Percentiles rank a stretch among this genome's conserved stretches.
Conservation (phyloP, 2,797 vertebrate genomes). For the Chaetophractus vellerosus region DNA sequence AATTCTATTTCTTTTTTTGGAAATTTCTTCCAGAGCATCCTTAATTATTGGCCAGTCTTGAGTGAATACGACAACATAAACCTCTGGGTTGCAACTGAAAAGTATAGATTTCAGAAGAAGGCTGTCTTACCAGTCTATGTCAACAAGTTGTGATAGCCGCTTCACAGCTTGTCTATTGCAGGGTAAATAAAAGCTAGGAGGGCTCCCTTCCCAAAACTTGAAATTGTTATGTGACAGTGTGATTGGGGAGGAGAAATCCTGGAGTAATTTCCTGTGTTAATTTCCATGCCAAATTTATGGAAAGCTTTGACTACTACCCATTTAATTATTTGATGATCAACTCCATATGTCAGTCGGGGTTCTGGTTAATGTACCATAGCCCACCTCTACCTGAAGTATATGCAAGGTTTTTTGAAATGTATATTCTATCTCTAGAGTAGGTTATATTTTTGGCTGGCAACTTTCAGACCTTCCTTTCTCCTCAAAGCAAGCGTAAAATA, state of each 20-base stretch:
- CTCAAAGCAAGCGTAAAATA: background rate
- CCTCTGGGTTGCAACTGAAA: slow-evolving; percentile 32
- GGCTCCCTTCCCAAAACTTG: slow-evolving; percentile 32
- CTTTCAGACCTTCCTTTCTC: background rate
- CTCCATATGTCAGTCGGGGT: background rate
- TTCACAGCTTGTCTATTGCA: background rate
- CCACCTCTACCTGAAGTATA: background rate
- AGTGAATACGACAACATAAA: slow-evolving; percentile 37
- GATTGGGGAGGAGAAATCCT: slow-evolving; percentile 34
- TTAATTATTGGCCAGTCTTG: slow-evolving; percentile 71
- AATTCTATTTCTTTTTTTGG: slow-evolving; percentile 32
- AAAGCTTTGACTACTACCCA: slow-evolving; percentile 22
- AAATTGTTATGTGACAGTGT: background rate
- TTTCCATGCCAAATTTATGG: slow-evolving; percentile 22
- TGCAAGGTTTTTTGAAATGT: background rate
- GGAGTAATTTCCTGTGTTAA: background rate
- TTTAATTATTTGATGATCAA: slow-evolving; percentile 71
- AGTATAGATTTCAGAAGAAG: slow-evolving; percentile 19
- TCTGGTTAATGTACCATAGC: background rate
- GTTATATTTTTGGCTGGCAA: background rate
- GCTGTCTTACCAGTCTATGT: background rate
- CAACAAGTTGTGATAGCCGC: slow-evolving; percentile 13
- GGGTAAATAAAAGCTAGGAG: slow-evolving; percentile 1
- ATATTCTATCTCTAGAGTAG: background rate
- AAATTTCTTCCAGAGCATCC: slow-evolving; percentile 40